Base-by-base conservation (phyloP, 2,797 vertebrate species). In the Paratrypauchen microcephalus region DNA sequence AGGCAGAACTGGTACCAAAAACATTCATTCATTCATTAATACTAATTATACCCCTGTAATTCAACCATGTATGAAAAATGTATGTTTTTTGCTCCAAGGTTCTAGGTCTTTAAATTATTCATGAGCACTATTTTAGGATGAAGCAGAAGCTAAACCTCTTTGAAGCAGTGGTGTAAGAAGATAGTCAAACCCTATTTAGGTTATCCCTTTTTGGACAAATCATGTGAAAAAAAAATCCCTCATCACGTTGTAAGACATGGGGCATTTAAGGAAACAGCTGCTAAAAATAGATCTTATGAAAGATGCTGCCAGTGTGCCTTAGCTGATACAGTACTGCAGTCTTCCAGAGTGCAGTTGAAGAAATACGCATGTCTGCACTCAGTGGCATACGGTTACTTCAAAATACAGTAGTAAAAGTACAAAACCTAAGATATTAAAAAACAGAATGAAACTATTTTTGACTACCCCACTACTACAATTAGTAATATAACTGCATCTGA, bases 81-180 rank as follows among this genome's bases (percentile, higher is more conserved):
- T n/a, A 91, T 57, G 54, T 75, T 86, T 81, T 83, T 79, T 78
- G 82, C 84, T 79, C 36, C 12, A 5, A 30, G 74, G 73, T 74
- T 75, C 30, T 59, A 79, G 23, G 70, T 45, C 24, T 59, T 72
- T 92, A n/a, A 89, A 92, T 91, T 75, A 91, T 93, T 90, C 70
- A 93, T 82, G 15, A 6, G 4, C 19, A 15, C 76, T 91, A 90
- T 91, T 92, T 87, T 80, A 84, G 86, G 58, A 47, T 70, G 6
- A 55, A 77, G 63, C 78, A 61, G 57, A 83, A 82, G 68, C 80
- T 67, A 47, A 73, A 56, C 69, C 59, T 70, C 50, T 58, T 47
- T 3, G 66, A n/a, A 83, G 72, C 58, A 75, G 47, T 32, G 55
- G 67, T 66, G 66, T 60, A 58, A 76, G n/a, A 50, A 65, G 4